Percentiles rank a stretch among this genome's conserved stretches.
phyloP scores from a whole-genome alignment of 2,797 vertebrate genomes.

The Phataginus tetradactyla region DNA sequence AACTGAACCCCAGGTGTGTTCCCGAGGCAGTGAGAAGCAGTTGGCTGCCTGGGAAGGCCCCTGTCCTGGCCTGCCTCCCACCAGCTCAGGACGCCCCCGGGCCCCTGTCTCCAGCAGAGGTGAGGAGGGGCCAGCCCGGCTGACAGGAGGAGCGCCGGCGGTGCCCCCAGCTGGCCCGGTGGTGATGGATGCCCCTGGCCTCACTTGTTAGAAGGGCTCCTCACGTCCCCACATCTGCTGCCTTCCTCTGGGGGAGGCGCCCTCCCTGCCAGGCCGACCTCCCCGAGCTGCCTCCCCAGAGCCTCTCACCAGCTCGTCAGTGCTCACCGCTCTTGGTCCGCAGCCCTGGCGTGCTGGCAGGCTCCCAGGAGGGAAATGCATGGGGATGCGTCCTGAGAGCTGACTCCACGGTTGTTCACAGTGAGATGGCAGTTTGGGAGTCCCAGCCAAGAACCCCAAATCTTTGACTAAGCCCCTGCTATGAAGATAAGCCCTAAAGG shows the following conservation, averaged over 20 bases:
- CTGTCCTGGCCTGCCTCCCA: not conserved
- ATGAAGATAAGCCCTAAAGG: not conserved
- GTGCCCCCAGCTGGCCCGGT: not conserved
- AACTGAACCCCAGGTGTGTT: not conserved
- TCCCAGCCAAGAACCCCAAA: not conserved
- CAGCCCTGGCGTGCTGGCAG: not conserved
- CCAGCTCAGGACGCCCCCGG: not conserved
- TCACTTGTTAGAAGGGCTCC: not conserved
- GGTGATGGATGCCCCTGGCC: not conserved
- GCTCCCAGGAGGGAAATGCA: not conserved
- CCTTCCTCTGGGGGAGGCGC: not conserved
- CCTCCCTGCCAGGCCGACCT: not conserved
- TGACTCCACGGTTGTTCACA: not conserved
- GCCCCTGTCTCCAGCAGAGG: not conserved
- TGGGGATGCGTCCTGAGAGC: not conserved
- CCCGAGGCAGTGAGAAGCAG: not conserved
- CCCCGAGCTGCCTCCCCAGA: not conserved
- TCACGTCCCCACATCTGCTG: not conserved
- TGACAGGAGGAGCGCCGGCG: not conserved
- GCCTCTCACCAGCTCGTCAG: not conserved
- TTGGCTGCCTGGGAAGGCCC: not conserved
- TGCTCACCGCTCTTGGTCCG: not conserved
- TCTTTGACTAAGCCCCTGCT: not conserved
- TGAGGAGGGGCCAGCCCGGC: not conserved
- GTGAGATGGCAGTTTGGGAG: not conserved